phyloP scores from a whole-genome alignment of 1,140 invertebrate species.

The Neotoxoptera formosana region DNA sequence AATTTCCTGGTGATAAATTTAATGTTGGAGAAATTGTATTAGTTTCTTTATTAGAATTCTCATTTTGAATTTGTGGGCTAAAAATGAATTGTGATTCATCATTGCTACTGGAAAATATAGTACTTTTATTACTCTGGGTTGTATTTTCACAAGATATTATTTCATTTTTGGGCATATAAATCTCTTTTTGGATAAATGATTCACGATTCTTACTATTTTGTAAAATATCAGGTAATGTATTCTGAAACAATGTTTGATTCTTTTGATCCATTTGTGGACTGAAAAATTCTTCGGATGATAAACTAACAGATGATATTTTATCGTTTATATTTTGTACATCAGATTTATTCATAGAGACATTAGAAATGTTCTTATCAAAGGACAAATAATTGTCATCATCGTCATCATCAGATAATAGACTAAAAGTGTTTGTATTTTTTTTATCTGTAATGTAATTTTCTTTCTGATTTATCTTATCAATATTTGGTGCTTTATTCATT shows the following conservation, averaged over 20 bases:
- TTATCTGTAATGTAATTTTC: neutral
- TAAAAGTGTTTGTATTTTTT: neutral
- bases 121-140: neutral
- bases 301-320: neutral
- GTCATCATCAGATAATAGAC: constrained; percentile 32
- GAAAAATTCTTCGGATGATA: constrained; percentile 36
- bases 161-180: neutral
- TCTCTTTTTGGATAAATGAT: neutral
- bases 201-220: neutral
- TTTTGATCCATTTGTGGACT: neutral
- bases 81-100: neutral
- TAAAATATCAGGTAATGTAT: neutral
- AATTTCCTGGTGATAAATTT: neutral
- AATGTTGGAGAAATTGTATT: neutral
- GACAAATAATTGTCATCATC: constrained; percentile 25
- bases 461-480: neutral
- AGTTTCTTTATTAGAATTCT: neutral
- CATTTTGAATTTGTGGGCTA: neutral
- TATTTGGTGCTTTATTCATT: neutral
- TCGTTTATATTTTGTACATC: constrained; percentile 8
- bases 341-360: neutral
- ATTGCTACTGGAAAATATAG: neutral
- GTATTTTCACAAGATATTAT: neutral
- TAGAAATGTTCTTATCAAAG: neutral
- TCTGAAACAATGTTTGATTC: neutral